Base-by-base conservation (phyloP, 2,113 vertebrate genomes). In the Tachysurus fulvidraco region DNA sequence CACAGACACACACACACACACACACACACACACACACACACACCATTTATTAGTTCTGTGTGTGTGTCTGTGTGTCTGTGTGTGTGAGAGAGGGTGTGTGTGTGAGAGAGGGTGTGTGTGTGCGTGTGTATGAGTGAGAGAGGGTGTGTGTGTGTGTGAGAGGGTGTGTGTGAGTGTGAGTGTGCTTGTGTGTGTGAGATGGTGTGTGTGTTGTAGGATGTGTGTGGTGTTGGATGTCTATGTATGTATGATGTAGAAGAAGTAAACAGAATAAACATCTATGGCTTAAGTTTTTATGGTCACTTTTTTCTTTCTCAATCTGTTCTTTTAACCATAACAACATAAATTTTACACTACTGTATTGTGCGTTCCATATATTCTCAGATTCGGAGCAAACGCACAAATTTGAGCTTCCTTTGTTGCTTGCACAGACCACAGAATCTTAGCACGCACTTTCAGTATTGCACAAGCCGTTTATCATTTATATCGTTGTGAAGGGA, bases 381-480 rank as follows among this genome's bases (percentile, higher is more conserved):
- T 73, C 52, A 54, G 46, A 77, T 86, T 36, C 52, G 57, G 52
- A 83, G 79, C 59, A 21, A 82, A 81, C 23, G 41, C 69, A 73
- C 62, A 81, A 78, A 80, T 77, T 10, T 23, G 64, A 78, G 83
- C 25, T 23, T 62, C 67, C 62, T 85, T 76, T 85, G 82, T 64
- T 65, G 74, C 83, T 89, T 83, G 88, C 82, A 78, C 54, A 46
- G 83, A 88, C 88, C 88, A 67, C 88, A 89, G 84, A 88, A 73
- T 78, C 83, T 87, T 79, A 88, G 88, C 74, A 83, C 84, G 86
- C 88, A 89, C 86, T 89, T 89, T 89, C 86, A 86, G 28, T 86
- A 85, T 88, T 87, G 84, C 88, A 89, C 86, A 89, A 59, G 76
- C 44, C 54, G 54, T 88, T 86, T 81, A 71, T 85, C 84, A 67